Conservation (phyloP, 2,113 vertebrate genomes). For the Carassius carassius region DNA sequence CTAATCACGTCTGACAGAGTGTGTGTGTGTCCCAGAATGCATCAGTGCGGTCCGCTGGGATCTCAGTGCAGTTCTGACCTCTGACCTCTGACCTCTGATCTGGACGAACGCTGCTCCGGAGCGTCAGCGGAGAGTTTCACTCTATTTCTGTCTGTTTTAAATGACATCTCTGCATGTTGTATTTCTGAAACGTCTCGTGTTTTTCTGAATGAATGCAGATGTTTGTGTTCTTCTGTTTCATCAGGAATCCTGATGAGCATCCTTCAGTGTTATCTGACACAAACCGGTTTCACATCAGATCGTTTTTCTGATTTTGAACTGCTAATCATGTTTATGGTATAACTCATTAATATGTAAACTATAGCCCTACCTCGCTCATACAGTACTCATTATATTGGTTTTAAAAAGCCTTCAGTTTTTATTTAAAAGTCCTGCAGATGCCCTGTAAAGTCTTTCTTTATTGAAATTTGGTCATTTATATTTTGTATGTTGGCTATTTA, state of each 20-base stretch:
- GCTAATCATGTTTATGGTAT: too few relatives aligned
- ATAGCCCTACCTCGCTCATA: too few relatives aligned
- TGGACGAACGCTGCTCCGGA: background rate
- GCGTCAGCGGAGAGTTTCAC: background rate
- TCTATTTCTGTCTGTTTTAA: background rate
- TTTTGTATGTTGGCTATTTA: too few relatives aligned
- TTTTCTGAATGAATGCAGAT: constrained; percentile 9
- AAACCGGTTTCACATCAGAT: too few relatives aligned
- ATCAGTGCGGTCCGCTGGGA: background rate
- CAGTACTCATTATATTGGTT: too few relatives aligned
- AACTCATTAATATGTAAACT: too few relatives aligned
- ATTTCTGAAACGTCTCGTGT: background rate
- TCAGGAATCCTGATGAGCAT: background rate
- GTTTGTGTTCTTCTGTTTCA: background rate
- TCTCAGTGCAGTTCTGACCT: background rate
- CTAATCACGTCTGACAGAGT: background rate
- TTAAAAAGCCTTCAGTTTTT: too few relatives aligned
- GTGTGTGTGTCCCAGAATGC: constrained; percentile 8
- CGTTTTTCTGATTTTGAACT: too few relatives aligned
- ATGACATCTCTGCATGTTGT: background rate
- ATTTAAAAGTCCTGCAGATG: too few relatives aligned
- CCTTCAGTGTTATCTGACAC: too few relatives aligned
- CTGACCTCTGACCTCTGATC: background rate
- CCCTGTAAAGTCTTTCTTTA: too few relatives aligned
- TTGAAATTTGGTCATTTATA: too few relatives aligned